Evolutionary conservation across 2,888 invertebrate genomes (phyloP), one percentile per base, ranked within the genome.

Genomic region (Merodon equestris): DNA sequence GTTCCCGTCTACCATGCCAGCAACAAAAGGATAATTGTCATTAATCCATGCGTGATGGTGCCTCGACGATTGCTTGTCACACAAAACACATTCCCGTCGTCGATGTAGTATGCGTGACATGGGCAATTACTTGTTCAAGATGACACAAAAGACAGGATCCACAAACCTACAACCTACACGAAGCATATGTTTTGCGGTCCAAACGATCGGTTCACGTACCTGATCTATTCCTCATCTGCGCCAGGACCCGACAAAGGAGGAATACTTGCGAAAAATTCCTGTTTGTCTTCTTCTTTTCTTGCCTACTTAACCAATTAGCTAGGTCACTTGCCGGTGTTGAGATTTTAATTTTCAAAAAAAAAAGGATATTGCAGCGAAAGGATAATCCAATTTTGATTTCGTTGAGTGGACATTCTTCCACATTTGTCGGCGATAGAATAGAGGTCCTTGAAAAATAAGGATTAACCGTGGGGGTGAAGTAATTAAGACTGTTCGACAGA

Each of bases 311-410:
- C 79, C 79, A 79, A 79, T 79, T 79, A 79, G 79, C 74, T 74
- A 64, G 79, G 79, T 79, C 79, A 79, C 63, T 79, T 79, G 79
- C 54, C 68, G 73, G 7, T 27, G 27, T 27, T 27, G 51, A 58
- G 60, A 48, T 10, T n/a, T 63, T 66, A 56, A 53, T 64, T 47
- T n/a, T n/a, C 40, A n/a, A 34, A 15, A 36, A 15, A 54, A 34
- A 70, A 64, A 79, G 79, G 68, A 79, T 74, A 27, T 74, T 74
- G 68, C 74, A 38, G 53, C 36, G 38, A 56, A 73, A 51, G 74
- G 79, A 79, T 79, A 79, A 79, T 79, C 79, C 79, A 79, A 79
- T 79, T 79, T 79, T 70, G 79, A 79, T 74, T 79, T 68, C 74
- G 79, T 79, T 79, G 74, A 79, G 74, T 79, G 71, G 53, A 27